Evolutionary conservation across 92 coral and sea anemone genomes (phyloP).

Genomic region (Phenganax marumi): DNA sequence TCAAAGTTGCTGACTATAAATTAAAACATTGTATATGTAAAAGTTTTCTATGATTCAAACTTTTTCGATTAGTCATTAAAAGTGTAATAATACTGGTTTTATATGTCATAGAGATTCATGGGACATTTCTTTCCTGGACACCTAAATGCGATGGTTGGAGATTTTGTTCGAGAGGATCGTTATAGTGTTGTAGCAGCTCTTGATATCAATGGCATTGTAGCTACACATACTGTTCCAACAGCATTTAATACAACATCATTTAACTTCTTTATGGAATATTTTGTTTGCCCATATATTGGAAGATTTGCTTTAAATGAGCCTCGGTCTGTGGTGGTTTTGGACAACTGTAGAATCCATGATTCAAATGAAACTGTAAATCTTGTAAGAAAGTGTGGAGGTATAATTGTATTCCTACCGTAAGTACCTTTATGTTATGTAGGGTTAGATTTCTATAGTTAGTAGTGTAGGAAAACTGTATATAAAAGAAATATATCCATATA

Average conservation of each 20-base stretch:
- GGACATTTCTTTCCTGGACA: conserved; percentile 47
- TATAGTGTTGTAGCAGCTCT: conserved; percentile 60
- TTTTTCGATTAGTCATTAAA: neutral
- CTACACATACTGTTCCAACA: conserved; percentile 54
- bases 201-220: conserved; percentile 40
- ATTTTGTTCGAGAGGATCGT: conserved; percentile 52
- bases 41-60: conserved; percentile 6
- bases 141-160: conserved; percentile 47
- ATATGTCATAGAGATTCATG: conserved; percentile 41
- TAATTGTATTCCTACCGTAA: conserved; percentile 59
- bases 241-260: conserved; percentile 47
- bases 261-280: conserved; percentile 56
- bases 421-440: conserved; percentile 8
- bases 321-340: conserved; percentile 57
- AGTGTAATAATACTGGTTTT: neutral
- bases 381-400: conserved; percentile 49
- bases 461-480: neutral
- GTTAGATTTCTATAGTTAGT: neutral
- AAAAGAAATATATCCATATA: neutral
- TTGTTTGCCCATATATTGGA: conserved; percentile 54
- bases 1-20: no score
- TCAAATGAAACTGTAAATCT: conserved; percentile 41
- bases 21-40: no score
- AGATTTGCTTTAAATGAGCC: conserved; percentile 55
- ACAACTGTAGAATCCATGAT: conserved; percentile 55